phyloP scores from a whole-genome alignment of 1,140 invertebrate genomes.

The Drosophila seguyi region DNA sequence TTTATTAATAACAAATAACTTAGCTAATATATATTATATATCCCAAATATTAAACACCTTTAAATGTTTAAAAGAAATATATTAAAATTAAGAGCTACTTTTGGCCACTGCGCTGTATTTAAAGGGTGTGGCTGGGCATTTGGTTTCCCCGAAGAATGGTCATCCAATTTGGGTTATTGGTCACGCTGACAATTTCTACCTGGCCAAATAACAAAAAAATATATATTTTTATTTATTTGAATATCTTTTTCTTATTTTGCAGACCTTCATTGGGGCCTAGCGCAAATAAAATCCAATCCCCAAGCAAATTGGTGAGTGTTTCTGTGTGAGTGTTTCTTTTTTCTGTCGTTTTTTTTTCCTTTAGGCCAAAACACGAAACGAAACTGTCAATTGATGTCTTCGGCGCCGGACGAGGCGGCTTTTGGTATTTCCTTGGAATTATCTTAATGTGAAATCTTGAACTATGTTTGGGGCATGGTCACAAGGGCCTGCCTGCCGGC shows the following conservation, averaged over 20 bases:
- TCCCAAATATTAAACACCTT: not conserved
- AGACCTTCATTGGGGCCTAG: constrained; percentile 62
- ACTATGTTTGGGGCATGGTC: constrained; percentile 79
- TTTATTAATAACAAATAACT: not conserved
- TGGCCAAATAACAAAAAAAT: constrained; percentile 39
- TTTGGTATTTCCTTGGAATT: constrained; percentile 80
- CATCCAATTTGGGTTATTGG: constrained; percentile 39
- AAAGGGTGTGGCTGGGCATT: constrained; percentile 35
- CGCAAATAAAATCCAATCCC: constrained; percentile 64
- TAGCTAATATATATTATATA: not conserved
- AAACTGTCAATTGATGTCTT: constrained; percentile 79
- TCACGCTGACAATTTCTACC: constrained; percentile 66
- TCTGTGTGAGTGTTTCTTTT: constrained; percentile 13
- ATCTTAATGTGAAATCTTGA: constrained; percentile 82
- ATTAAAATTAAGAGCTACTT: not conserved
- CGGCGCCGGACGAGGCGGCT: constrained; percentile 60
- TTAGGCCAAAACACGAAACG: constrained; percentile 70
- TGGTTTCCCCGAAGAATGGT: constrained; percentile 62
- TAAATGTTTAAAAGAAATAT: too few relatives aligned
- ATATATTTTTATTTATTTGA: constrained; percentile 28
- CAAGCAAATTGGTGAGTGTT: constrained; percentile 43
- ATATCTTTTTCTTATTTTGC: constrained; percentile 42
- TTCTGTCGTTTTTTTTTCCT: constrained; percentile 24
- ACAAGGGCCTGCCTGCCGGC: constrained; percentile 45
- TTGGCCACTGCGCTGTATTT: not conserved